Base-by-base conservation (phyloP, 1,140 invertebrate genomes). In the Pinna nobilis region DNA sequence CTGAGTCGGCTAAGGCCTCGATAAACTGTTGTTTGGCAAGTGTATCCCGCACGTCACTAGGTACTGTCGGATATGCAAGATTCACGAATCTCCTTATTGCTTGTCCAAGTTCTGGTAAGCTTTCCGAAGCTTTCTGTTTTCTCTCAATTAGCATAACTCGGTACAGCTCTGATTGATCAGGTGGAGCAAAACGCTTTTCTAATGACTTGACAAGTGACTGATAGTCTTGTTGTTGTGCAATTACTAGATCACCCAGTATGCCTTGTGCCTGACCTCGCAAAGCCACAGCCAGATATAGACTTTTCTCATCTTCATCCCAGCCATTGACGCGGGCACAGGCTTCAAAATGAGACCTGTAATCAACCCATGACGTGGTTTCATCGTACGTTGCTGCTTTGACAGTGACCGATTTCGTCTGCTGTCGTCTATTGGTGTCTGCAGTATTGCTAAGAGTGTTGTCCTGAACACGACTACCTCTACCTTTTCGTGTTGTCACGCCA, bases 11-110 rank as follows among this genome's bases (percentile, higher is more conserved):
- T 53, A 63, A 50, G 3, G 44, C 55, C 39, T 60, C 53, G 9
- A 60, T 70, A 6, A 41, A 63, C 32, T 60, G 53, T 25, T 59
- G 53, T 51, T 64, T 64, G 28, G 59, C 60, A 11, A 71, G 33
- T n/a, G 33, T 39, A 18, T 53, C 47, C 35, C 49, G 55, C n/a
- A 72, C 60, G 41, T 65, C 70, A 28, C n/a, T 3, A 20, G 33
- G 70, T 13, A 59, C 70, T 49, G 30, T 72, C n/a, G 70, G 47
- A 30, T 55, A 72, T 32, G 60, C 70, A 25, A 64, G 50, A 20
- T 72, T 72, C 39, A 57, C 57, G n/a, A 72, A 51, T 5, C 60
- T 25, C 32, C 44, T 65, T 9, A 64, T 65, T 53, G 44, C 23
- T 28, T 72, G 49, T n/a, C 70, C 70, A 32, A 70, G 37, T 32